Conservation (phyloP, 2,797 vertebrate species). For the Clarias pachynema region DNA sequence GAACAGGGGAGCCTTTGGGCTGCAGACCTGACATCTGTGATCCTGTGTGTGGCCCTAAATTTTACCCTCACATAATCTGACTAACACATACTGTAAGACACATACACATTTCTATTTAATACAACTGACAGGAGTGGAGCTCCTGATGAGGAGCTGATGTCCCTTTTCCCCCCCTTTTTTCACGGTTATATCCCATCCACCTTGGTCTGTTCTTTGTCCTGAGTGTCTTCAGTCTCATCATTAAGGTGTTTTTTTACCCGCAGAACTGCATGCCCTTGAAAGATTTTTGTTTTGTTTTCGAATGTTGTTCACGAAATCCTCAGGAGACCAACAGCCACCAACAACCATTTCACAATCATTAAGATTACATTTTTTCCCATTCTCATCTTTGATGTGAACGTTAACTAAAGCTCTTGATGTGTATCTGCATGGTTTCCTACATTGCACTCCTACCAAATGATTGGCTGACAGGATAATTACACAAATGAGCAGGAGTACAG, state of each 20-base stretch:
- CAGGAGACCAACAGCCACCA: background rate
- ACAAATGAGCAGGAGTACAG: background rate
- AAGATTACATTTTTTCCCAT: background rate
- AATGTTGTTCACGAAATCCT: background rate
- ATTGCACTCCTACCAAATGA: background rate
- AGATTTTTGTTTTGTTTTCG: background rate
- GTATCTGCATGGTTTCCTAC: background rate
- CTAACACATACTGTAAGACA: background rate
- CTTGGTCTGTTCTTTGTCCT: background rate
- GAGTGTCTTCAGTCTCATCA: background rate
- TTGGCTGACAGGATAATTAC: background rate
- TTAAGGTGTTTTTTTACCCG: background rate
- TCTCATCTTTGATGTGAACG: background rate
- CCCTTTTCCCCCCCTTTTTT: background rate
- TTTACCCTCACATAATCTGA: slow-evolving; percentile 8
- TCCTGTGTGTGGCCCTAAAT: slow-evolving; percentile 22
- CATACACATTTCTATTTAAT: background rate
- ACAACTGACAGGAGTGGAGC: background rate
- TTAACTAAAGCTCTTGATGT: background rate
- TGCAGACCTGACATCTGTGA: slow-evolving; percentile 45
- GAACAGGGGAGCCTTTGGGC: slow-evolving; percentile 68
- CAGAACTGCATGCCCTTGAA: background rate
- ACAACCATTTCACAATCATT: background rate
- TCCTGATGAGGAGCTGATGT: no score
- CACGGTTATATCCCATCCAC: background rate